Conservation (phyloP, 2,888 invertebrate genomes). For the Lycophotia porphyrea region DNA sequence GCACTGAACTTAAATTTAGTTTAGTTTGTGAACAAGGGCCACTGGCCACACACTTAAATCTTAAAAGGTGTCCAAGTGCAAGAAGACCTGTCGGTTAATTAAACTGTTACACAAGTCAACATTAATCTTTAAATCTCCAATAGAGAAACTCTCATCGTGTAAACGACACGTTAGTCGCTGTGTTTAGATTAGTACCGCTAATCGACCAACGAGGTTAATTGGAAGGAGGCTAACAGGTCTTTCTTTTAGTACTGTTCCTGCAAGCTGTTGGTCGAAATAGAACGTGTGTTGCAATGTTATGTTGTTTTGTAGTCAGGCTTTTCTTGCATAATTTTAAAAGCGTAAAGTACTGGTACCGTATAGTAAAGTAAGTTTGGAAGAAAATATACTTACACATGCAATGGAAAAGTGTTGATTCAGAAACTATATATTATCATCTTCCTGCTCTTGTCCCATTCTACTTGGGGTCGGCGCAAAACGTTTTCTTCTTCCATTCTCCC, state of each 20-base stretch:
- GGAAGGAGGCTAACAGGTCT: constrained; percentile 54
- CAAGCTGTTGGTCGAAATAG: constrained; percentile 49
- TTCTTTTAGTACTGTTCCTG: constrained; percentile 58
- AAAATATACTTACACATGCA: neutral
- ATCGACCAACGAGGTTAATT: constrained; percentile 53
- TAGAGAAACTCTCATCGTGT: constrained; percentile 30
- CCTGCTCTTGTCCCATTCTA: too few species aligned
- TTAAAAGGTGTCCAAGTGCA: neutral
- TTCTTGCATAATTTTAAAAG: neutral
- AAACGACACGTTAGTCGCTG: constrained; percentile 14
- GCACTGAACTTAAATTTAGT: too few species aligned
- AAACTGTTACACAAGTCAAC: neutral
- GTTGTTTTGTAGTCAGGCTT: constrained; percentile 2
- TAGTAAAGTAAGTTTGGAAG: neutral
- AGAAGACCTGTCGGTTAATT: neutral
- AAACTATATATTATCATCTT: too few species aligned
- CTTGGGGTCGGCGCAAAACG: too few species aligned
- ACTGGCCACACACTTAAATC: too few species aligned
- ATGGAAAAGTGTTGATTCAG: neutral
- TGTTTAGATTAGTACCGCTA: constrained; percentile 59
- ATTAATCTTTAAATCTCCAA: neutral
- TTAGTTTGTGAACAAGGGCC: too few species aligned
- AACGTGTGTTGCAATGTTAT: constrained; percentile 21
- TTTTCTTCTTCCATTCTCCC: too few species aligned
- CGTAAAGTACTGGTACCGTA: neutral